Evolutionary conservation across 2,113 vertebrate species (phyloP), one percentile per base, ranked within the genome.

Genomic region (Perca flavescens): DNA sequence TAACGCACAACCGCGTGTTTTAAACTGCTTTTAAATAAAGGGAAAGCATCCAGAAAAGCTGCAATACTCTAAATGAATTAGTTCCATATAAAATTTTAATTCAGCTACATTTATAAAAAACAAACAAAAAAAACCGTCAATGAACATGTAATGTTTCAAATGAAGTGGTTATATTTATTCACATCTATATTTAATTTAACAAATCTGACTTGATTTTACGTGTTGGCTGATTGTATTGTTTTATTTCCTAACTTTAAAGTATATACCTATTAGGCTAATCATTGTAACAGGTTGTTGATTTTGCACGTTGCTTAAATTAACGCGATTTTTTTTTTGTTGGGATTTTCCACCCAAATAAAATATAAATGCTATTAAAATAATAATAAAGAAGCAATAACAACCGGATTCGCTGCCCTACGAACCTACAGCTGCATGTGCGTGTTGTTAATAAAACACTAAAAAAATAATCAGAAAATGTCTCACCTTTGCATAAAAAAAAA

Each of bases 401-500:
- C 5, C 14, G 1, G 43, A 43, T 19, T 28, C 19, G 7, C 14
- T 36, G 9, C 5, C 36, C 21, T 47, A 1, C 57, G 22, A 11
- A 74, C 50, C 5, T 31, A 15, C 4, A 62, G 10, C 40, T 36
- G 65, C 49, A 14, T 54, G 60, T 13, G 28, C 43, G 25, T 4
- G 6, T 4, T 66, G 22, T 71, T 21, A 57, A 49, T 72, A 73
- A 65, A 58, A 53, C 4, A 68, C 8, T 1, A 60, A 12, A 43
- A 65, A 46, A 58, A 14, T 1, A 74, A 83, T 49, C 4, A 52
- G 43, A 78, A 87, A 75, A 63, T 15, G 5, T 28, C 88, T 89
- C 85, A 92, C 88, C 89, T 93, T 84, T 83, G 58, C 13, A 54
- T 75, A 9, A 67, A 68, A 21, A 66, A 66, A 16, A 7, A 31